These are phyloP conservation scores for Formica selysi DNA, from an alignment of 1,140 invertebrate species.

Conservation along the genomic window DNA sequence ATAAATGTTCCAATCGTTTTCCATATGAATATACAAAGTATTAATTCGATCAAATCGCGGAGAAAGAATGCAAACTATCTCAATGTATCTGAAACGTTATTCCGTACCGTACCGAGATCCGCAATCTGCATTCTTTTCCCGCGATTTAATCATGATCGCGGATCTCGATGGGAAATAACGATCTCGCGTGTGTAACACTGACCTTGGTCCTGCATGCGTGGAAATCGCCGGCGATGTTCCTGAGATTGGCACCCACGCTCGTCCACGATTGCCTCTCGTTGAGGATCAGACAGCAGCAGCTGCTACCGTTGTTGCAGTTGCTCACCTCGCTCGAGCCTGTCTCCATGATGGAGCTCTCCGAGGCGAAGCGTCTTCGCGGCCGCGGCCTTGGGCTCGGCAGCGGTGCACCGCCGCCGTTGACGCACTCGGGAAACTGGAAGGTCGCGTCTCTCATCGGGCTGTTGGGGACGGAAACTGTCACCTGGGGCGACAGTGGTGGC, in stretches of 20 bases:
- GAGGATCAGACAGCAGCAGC: slow-evolving; percentile 74
- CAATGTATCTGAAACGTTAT: not conserved
- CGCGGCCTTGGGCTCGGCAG: slow-evolving; percentile 84
- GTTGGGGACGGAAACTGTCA: slow-evolving; percentile 84
- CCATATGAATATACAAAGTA: not conserved
- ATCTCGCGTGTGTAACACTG: slow-evolving; percentile 47
- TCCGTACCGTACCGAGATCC: not conserved
- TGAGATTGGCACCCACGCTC: slow-evolving; percentile 83
- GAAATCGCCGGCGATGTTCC: slow-evolving; percentile 85
- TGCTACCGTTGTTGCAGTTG: slow-evolving; percentile 52
- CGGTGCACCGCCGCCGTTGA: slow-evolving; percentile 68
- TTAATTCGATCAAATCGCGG: slow-evolving; percentile 9
- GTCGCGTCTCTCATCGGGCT: slow-evolving; percentile 85
- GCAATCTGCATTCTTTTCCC: not conserved
- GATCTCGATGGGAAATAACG: slow-evolving; percentile 16
- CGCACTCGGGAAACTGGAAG: slow-evolving; percentile 85
- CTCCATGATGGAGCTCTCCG: slow-evolving; percentile 78
- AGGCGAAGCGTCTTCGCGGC: slow-evolving; percentile 83
- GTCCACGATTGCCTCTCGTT: slow-evolving; percentile 83
- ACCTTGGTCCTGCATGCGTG: slow-evolving; percentile 85
- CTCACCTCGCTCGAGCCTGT: slow-evolving; percentile 35
- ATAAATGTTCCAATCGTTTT: not conserved
- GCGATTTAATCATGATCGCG: slow-evolving; percentile 12
- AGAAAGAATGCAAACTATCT: not conserved
- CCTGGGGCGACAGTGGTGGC: slow-evolving; percentile 81